Evolutionary conservation across 2,888 invertebrate species (phyloP).

Genomic region (Drosophila melanosoma): DNA sequence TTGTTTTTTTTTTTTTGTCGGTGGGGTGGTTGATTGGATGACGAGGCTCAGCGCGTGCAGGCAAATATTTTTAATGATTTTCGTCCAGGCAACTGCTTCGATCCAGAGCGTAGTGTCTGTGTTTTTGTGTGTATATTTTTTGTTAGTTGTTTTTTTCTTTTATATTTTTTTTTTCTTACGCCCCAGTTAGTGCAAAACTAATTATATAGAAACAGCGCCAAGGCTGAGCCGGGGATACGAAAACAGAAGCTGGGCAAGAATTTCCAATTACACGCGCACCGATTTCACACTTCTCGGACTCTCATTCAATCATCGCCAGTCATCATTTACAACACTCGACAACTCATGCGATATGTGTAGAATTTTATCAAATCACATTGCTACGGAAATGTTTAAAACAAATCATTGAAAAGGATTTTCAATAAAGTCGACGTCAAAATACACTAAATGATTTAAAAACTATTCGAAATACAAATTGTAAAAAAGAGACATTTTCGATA

Average conservation of each 20-base stretch:
- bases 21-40: conserved; percentile 74
- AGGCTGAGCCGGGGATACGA: conserved; percentile 12
- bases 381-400: conserved; percentile 22
- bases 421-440: neutral
- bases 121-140: conserved; percentile 28
- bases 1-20: conserved; percentile 14
- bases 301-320: conserved; percentile 31
- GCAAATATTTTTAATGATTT: conserved; percentile 81
- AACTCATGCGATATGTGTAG: conserved; percentile 46
- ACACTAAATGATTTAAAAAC: conserved; percentile 3
- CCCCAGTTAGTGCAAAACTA: conserved; percentile 78
- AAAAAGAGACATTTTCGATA: neutral
- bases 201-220: conserved; percentile 58
- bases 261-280: conserved; percentile 52
- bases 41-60: conserved; percentile 77
- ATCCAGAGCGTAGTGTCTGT: conserved; percentile 48
- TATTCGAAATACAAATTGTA: neutral
- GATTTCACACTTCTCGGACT: conserved; percentile 25
- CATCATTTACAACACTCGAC: conserved; percentile 40
- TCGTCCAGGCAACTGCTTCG: conserved; percentile 59
- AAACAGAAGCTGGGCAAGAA: conserved; percentile 49
- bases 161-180: conserved; percentile 59
- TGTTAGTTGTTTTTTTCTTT: conserved; percentile 12
- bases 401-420: neutral
- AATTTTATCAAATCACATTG: conserved; percentile 49